Percentiles rank a stretch among this genome's conserved stretches.
Evolutionary conservation across 2,888 invertebrate species (phyloP).

Genomic region (Elegia similella): DNA sequence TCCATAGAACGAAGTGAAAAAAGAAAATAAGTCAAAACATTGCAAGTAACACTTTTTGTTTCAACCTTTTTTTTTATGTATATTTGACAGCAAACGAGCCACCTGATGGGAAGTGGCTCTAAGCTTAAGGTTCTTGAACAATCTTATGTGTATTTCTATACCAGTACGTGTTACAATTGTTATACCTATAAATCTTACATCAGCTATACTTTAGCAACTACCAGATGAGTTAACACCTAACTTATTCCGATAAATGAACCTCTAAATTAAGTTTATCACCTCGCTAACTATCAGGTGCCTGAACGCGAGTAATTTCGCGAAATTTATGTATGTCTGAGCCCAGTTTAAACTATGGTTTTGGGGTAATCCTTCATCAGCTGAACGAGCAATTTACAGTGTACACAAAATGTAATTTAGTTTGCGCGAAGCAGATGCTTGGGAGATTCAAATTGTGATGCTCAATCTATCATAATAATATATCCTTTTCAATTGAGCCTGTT

Average conservation of each 20-base stretch:
- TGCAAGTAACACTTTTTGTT: no score
- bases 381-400: conserved; percentile 53
- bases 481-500: background rate
- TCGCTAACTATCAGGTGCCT: conserved; percentile 17
- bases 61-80: no score
- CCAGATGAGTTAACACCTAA: conserved; percentile 9
- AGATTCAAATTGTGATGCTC: background rate
- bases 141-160: background rate
- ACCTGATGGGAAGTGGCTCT: no score
- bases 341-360: conserved; percentile 29
- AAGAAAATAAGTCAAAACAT: no score
- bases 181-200: background rate
- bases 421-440: background rate
- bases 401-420: conserved; percentile 60
- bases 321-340: conserved; percentile 26
- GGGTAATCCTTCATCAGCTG: conserved; percentile 41
- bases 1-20: no score
- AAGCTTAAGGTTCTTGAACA: no score
- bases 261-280: conserved; percentile 19
- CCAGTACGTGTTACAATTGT: background rate
- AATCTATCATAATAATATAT: background rate
- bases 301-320: conserved; percentile 22
- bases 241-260: conserved; percentile 13
- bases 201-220: background rate
- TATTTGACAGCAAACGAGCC: no score